A percentile compares a stretch with the other conserved stretches of the same genome.
These are phyloP conservation scores for Corbicula japonica DNA, from an alignment of 2,888 invertebrate species.

Conservation along the genomic window DNA sequence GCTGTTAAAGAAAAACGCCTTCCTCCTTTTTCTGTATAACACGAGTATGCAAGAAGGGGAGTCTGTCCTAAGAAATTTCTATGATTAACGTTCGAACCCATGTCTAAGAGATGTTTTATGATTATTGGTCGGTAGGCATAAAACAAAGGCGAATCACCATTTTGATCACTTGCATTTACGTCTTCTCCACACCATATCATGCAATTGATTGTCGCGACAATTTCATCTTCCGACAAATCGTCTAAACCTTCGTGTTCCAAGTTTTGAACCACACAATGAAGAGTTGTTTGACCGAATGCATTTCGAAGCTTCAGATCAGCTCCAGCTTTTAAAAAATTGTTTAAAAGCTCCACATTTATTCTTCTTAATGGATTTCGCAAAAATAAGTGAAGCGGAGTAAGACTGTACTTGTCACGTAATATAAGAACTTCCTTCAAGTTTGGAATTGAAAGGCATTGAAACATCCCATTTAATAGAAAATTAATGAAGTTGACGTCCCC, in stretches of 20 bases:
- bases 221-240: neutral
- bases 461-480: neutral
- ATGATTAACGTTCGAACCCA: neutral
- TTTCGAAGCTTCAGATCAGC: neutral
- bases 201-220: neutral
- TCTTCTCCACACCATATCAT: neutral
- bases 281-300: neutral
- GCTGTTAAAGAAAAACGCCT: neutral
- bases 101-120: neutral
- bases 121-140: neutral
- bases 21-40: too few relatives aligned
- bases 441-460: neutral
- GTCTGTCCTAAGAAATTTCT: conserved; percentile 10
- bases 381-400: conserved; percentile 9
- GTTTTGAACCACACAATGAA: neutral
- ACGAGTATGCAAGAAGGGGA: neutral
- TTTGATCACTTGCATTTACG: conserved; percentile 2
- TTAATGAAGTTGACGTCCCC: neutral
- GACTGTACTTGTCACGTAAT: neutral
- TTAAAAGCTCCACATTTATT: neutral
- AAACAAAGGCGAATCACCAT: conserved; percentile 18
- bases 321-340: conserved; percentile 7
- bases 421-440: neutral
- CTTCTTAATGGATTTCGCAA: neutral
- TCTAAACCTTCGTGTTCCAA: neutral